Conservation (phyloP, 2,797 vertebrate species). For the Falco rusticolus region DNA sequence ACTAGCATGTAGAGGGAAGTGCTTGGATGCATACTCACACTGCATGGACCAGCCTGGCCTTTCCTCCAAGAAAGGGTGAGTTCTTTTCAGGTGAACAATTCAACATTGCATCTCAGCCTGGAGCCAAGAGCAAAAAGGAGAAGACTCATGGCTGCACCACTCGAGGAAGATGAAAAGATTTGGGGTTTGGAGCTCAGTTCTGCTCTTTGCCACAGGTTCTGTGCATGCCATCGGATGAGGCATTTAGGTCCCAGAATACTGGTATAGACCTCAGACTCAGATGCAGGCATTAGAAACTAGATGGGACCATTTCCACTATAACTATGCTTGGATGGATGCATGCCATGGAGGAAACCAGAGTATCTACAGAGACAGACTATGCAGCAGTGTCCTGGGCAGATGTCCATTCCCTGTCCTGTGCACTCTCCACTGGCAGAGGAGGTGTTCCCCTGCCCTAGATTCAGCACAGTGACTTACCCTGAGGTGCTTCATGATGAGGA, state of each 20-base stretch:
- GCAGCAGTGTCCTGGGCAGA: not conserved
- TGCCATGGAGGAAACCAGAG: not conserved
- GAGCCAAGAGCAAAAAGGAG: not conserved
- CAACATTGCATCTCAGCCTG: not conserved
- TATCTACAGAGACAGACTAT: not conserved
- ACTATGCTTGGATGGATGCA: not conserved
- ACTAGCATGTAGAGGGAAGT: fast-evolving
- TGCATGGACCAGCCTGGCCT: not conserved
- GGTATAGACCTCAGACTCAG: not conserved
- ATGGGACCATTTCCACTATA: not conserved
- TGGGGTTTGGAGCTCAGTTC: fast-evolving
- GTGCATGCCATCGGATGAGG: fast-evolving
- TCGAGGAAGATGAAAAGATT: not conserved
- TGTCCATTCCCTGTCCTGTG: not conserved
- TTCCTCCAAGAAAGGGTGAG: not conserved
- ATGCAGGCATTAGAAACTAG: not conserved
- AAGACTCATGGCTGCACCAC: not conserved
- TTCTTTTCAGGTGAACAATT: not conserved
- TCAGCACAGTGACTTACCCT: not conserved
- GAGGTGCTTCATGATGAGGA: not conserved
- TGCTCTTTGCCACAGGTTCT: not conserved
- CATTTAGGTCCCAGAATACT: not conserved
- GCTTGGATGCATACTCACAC: not conserved
- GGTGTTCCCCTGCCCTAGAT: not conserved
- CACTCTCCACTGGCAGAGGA: not conserved